Evolutionary conservation across 2,888 invertebrate genomes (phyloP), one percentile per base, ranked within the genome.

Genomic region (Masnerella sp.): DNA sequence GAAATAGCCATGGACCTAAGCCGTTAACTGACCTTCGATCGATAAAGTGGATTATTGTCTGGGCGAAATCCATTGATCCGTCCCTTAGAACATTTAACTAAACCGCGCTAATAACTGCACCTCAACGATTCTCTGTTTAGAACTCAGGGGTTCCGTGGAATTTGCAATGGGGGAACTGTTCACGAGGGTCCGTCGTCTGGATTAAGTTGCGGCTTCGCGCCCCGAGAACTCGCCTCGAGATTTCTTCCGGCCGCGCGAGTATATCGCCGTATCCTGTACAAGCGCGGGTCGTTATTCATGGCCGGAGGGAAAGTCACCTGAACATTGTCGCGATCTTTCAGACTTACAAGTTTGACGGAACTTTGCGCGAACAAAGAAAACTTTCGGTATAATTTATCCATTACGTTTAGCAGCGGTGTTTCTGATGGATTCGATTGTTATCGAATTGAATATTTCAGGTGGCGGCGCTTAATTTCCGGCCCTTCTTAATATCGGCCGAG

Each of bases 381-480:
- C 47, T 62, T 62, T 56, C 54, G 42, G 69, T 18, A 69, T 69
- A 69, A 69, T 69, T 47, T 69, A 47, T 20, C 54, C 61, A 61
- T 69, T 69, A 69, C 20, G 17, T 45, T 9, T n/a, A 8, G 18
- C 7, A 43, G 22, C 36, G 11, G 28, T 11, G 15, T 61, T 54
- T 69, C 40, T 32, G 45, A 47, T 45, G 45, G 38, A 59, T 45
- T 69, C 52, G 68, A 69, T 69, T 69, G 25, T 61, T 36, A 32
- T 69, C 45, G 17, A 42, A 42, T 42, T 45, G 38, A 42, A 25
- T 32, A 32, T 43, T 32, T 47, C 47, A 47, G 30, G 17, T 32
- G 18, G 11, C 15, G 20, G 22, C 22, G n/a, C 34, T 12, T 11
- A 32, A 32, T 51, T n/a, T 32, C 11, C 32, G 22, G 7, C 22